Base-by-base conservation (phyloP, 2,113 vertebrate species). In the Prunella fulvescens region DNA sequence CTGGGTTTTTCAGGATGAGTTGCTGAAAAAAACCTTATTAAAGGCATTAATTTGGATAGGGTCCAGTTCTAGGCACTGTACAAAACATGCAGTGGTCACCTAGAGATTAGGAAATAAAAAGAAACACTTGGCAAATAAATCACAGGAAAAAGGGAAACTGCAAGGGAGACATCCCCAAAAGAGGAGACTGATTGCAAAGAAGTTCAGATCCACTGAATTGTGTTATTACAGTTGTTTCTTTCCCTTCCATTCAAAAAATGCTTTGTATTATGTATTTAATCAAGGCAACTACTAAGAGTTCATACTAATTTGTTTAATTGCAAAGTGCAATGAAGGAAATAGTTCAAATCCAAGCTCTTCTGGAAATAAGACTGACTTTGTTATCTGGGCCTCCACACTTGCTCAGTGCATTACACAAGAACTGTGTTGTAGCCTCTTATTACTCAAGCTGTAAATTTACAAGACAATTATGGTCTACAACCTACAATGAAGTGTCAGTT, bases 361-460 rank as follows among this genome's bases (percentile, higher is more conserved):
- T n/a, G n/a, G n/a, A n/a, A n/a, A n/a, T n/a, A n/a, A n/a, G n/a
- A n/a, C n/a, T n/a, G n/a, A n/a, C n/a, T n/a, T n/a, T n/a, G 39
- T 90, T 90, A 78, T 64, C 47, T 67, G 82, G 26, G 74, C 72
- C 61, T 90, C 69, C 69, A 50, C 39, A 18, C 24, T 83, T 69
- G 19, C 48, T 74, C 1, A 1, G 23, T 62, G 42, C 3, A 4
- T 66, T 90, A 64, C 35, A 31, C 0, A 2, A 56, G 65, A 89
- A 45, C 58, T 51, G 9, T n/a, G 10, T 15, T 58, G 67, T 22
- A 72, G 73, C 73, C 53, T 83, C 73, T 61, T 79, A 93, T 74
- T 95, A 92, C 51, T 65, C 29, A 67, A 74, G 64, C 25, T 4
- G 37, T 95, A 96, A 90, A 97, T 95, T 94, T 78, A 71, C 60